A percentile compares a stretch with the other conserved stretches of the same genome.
These are phyloP conservation scores for Enteromius trimaculatus DNA, from an alignment of 2,797 vertebrate genomes.

Conservation along the genomic window DNA sequence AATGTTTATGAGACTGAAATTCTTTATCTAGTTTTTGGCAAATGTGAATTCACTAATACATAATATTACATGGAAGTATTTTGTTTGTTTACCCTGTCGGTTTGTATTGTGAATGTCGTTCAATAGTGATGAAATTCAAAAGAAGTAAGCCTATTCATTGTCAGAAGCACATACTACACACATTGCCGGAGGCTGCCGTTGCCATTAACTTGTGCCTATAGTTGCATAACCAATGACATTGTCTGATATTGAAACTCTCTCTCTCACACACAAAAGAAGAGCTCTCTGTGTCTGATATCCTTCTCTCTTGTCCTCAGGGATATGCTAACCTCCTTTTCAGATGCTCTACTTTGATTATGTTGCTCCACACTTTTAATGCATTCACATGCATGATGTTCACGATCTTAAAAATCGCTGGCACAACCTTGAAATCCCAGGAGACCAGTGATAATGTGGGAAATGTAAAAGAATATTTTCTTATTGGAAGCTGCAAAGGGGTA, in stretches of 20 bases:
- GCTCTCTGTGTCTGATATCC: constrained; percentile 15
- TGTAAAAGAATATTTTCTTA: neutral
- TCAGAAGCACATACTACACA: constrained; percentile 1
- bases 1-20: neutral
- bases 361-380: neutral
- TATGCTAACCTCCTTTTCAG: constrained; percentile 42
- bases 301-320: constrained; percentile 37
- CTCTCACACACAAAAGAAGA: constrained; percentile 17
- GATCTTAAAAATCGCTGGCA: neutral
- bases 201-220: constrained; percentile 28
- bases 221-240: constrained; percentile 41
- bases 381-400: neutral
- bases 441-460: neutral
- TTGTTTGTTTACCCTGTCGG: neutral
- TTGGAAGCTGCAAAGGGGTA: neutral
- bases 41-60: neutral
- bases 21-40: neutral
- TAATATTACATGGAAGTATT: neutral
- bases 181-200: constrained; percentile 26
- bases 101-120: constrained; percentile 14
- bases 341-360: constrained; percentile 42
- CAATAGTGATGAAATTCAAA: constrained; percentile 24
- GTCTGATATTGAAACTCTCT: constrained; percentile 16
- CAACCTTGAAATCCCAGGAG: constrained; percentile 13
- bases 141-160: constrained; percentile 17